These are phyloP conservation scores for Eupeodes luniger DNA, from an alignment of 2,888 invertebrate genomes.

Conservation along the genomic window DNA sequence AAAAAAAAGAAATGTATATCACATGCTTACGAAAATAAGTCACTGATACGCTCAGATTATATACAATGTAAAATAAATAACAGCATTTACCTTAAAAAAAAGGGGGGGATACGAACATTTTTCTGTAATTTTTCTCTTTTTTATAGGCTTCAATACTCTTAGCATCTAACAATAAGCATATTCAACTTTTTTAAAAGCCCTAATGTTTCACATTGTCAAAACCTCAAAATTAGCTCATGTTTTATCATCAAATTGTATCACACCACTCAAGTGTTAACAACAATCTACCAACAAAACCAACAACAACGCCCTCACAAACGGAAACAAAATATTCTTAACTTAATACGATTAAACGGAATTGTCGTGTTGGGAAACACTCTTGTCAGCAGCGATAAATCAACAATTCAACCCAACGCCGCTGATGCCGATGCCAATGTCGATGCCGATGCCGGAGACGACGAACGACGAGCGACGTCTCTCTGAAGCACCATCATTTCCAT, in stretches of 20 bases:
- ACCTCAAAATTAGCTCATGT: slow-evolving; percentile 20
- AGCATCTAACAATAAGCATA: not conserved
- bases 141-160: no score
- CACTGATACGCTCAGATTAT: no score
- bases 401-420: slow-evolving; percentile 79
- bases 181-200: not conserved
- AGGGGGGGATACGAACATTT: not conserved
- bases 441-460: no score
- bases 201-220: slow-evolving; percentile 7
- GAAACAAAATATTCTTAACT: slow-evolving; percentile 17
- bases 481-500: slow-evolving; percentile 77
- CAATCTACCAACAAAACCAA: not conserved
- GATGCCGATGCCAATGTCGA: not conserved
- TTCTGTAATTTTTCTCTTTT: not conserved
- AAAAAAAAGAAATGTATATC: no score
- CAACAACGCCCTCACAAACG: not conserved
- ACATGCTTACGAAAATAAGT: no score
- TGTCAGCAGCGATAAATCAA: slow-evolving; percentile 80
- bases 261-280: not conserved
- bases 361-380: slow-evolving; percentile 41
- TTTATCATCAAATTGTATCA: slow-evolving; percentile 18
- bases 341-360: slow-evolving; percentile 59
- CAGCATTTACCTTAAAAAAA: no score
- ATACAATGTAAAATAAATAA: no score
- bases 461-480: slow-evolving; percentile 20